Evolutionary conservation across 1,140 invertebrate species (phyloP).

Genomic region (Drosophila varians): DNA sequence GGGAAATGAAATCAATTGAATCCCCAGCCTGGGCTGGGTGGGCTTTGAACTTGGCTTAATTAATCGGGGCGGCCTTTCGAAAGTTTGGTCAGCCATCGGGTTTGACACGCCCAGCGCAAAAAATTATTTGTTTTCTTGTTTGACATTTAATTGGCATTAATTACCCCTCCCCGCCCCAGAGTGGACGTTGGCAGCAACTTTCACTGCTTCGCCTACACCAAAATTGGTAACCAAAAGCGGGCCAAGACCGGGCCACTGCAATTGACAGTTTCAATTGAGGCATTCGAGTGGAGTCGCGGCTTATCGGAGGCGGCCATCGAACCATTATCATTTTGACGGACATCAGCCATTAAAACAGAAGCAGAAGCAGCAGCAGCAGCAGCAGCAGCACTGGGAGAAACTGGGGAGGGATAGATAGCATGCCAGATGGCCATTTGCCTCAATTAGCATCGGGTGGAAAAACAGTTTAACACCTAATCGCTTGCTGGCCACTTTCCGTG

Average conservation of each 20-base stretch:
- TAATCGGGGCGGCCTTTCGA: conserved; percentile 70
- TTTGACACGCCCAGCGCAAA: conserved; percentile 42
- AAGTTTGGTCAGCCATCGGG: conserved; percentile 61
- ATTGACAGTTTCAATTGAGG: conserved; percentile 75
- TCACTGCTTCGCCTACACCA: conserved; percentile 73
- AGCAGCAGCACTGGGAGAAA: conserved; percentile 31
- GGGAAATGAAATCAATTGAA: conserved; percentile 78
- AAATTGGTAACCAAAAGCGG: conserved; percentile 39
- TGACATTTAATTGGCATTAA: conserved; percentile 81
- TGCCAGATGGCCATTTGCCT: conserved; percentile 41
- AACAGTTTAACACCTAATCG: conserved; percentile 67
- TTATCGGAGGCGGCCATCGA: conserved; percentile 46
- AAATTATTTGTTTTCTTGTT: conserved; percentile 51
- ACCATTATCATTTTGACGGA: conserved; percentile 59
- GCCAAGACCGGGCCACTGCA: conserved; percentile 22
- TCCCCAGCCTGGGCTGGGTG: conserved; percentile 24
- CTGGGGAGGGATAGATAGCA: conserved; percentile 31
- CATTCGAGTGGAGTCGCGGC: conserved; percentile 14
- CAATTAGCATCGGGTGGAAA: conserved; percentile 42
- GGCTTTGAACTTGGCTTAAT: conserved; percentile 58
- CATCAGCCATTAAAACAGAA: conserved; percentile 53
- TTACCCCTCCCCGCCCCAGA: conserved; percentile 41
- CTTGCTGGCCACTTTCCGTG: conserved; percentile 26
- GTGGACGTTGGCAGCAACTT: conserved; percentile 45
- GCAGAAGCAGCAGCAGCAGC: conserved; percentile 45